Conservation (phyloP, 2,888 invertebrate genomes). For the Liopterus haemorrhoidalis region DNA sequence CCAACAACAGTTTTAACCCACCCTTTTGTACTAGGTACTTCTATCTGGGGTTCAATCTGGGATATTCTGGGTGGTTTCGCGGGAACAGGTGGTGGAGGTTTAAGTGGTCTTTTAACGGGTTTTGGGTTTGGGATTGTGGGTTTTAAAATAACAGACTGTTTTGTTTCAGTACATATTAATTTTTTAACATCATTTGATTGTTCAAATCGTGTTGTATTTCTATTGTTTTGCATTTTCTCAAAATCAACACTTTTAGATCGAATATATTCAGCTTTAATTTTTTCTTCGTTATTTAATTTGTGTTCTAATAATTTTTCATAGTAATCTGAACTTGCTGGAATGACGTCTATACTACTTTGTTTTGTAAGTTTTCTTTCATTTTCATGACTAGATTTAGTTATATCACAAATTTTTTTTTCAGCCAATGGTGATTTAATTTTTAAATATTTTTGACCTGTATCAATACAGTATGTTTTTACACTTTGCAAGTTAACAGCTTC, state of each 20-base stretch:
- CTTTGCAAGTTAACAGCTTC: conserved; percentile 60
- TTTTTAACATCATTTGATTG: too few species aligned
- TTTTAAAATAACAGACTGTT: conserved; percentile 1
- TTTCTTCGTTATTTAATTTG: conserved; percentile 17
- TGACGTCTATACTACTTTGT: too few species aligned
- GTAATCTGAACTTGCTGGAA: too few species aligned
- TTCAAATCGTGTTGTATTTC: neutral
- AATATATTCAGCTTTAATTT: too few species aligned
- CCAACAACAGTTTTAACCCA: conserved; percentile 73
- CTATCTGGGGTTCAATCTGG: conserved; percentile 42
- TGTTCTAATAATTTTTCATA: conserved; percentile 19
- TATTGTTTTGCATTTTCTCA: neutral
- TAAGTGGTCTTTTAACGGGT: conserved; percentile 41
- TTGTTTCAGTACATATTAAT: neutral
- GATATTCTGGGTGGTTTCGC: conserved; percentile 49
- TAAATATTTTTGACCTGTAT: conserved; percentile 17
- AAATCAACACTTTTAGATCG: neutral
- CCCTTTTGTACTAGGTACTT: conserved; percentile 48
- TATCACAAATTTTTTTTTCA: too few species aligned
- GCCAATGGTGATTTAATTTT: conserved; percentile 9
- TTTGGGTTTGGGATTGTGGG: conserved; percentile 4
- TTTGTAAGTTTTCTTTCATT: neutral
- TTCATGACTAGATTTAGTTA: too few species aligned
- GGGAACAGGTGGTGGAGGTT: conserved; percentile 61
- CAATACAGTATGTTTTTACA: conserved; percentile 12